phyloP scores from a whole-genome alignment of 2,797 vertebrate genomes.

The Australoheros facetus region DNA sequence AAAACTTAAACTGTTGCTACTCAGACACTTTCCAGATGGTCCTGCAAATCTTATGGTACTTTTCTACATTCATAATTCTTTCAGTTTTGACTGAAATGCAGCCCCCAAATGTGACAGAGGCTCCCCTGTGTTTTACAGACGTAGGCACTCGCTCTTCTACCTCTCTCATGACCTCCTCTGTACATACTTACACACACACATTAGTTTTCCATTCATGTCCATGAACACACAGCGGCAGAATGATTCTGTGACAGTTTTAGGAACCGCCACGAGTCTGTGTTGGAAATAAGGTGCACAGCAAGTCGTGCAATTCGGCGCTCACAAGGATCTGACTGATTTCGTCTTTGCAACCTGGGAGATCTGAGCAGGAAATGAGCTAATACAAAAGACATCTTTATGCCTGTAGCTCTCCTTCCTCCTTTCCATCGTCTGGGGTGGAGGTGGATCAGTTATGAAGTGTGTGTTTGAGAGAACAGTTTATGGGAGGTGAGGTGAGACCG shows the following conservation, averaged over 20 bases:
- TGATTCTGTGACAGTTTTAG: not conserved
- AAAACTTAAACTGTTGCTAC: not conserved
- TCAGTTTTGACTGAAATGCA: not conserved
- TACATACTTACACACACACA: not conserved
- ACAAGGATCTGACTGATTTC: slow-evolving; percentile 51
- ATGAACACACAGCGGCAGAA: not conserved
- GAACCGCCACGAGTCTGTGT: too few species aligned
- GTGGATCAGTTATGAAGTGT: slow-evolving; percentile 41
- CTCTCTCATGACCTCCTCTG: too few species aligned
- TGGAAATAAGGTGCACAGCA: slow-evolving; percentile 26
- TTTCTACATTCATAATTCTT: not conserved
- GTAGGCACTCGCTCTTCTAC: too few species aligned
- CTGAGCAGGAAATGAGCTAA: slow-evolving; percentile 74
- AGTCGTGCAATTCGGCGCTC: slow-evolving; percentile 29
- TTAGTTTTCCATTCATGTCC: not conserved
- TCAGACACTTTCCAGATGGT: not conserved
- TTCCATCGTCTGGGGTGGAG: slow-evolving; percentile 55
- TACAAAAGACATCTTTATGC: slow-evolving; percentile 68
- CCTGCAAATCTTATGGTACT: not conserved
- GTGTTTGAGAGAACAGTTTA: slow-evolving; percentile 52
- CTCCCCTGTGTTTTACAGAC: too few species aligned
- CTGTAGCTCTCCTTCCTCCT: slow-evolving; percentile 36
- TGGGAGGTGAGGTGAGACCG: slow-evolving; percentile 62
- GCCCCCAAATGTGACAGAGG: too few species aligned
- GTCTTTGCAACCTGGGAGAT: slow-evolving; percentile 60